A percentile compares a stretch with the other conserved stretches of the same genome.
These are phyloP conservation scores for Drosophila takahashii DNA, from an alignment of 1,140 invertebrate species.

Conservation along the genomic window DNA sequence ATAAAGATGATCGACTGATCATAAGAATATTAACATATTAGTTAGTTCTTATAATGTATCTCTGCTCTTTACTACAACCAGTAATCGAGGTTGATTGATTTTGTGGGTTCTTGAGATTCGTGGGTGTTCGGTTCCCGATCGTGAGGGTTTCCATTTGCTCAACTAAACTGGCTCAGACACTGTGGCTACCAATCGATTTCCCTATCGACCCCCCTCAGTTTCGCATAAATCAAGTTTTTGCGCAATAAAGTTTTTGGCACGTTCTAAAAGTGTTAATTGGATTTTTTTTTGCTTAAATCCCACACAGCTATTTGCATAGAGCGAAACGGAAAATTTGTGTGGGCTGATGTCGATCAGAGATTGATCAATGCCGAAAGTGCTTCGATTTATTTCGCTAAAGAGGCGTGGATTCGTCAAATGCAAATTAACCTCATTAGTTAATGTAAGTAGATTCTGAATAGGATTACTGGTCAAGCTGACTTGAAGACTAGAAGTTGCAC, in stretches of 20 bases:
- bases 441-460: not conserved
- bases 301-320: slow-evolving; percentile 33
- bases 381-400: slow-evolving; percentile 19
- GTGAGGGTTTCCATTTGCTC: slow-evolving; percentile 37
- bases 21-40: not conserved
- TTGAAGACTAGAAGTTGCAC: not conserved
- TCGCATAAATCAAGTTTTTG: slow-evolving; percentile 71
- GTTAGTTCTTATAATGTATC: not conserved
- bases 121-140: slow-evolving; percentile 57
- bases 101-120: slow-evolving; percentile 35
- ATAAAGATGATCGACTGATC: not conserved
- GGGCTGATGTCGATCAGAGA: slow-evolving; percentile 39
- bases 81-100: slow-evolving; percentile 69
- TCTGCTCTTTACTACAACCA: not conserved
- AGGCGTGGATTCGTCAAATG: slow-evolving; percentile 22
- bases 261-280: slow-evolving; percentile 71
- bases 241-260: slow-evolving; percentile 66
- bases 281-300: slow-evolving; percentile 15
- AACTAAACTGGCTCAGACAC: slow-evolving; percentile 43
- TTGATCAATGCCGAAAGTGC: slow-evolving; percentile 38
- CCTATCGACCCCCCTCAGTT: slow-evolving; percentile 21
- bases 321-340: slow-evolving; percentile 17
- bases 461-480: not conserved
- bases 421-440: slow-evolving; percentile 39
- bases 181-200: slow-evolving; percentile 57